Percentiles rank a stretch among this genome's conserved stretches.
These are phyloP conservation scores for Drosophila paulistorum DNA, from an alignment of 1,140 invertebrate genomes.

Conservation along the genomic window DNA sequence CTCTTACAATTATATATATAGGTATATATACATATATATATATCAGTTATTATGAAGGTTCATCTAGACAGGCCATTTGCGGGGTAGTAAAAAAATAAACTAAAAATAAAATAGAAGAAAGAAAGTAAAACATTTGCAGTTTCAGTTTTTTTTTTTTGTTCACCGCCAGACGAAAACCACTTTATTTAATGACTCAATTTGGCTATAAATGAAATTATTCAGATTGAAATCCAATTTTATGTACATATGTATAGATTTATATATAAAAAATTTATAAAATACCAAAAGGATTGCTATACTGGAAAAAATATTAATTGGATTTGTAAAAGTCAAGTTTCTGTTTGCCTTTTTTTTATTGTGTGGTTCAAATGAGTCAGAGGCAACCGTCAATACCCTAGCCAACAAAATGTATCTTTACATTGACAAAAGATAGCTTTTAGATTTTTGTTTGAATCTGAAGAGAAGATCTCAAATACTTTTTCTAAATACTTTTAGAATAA, in stretches of 20 bases:
- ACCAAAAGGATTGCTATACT: background rate
- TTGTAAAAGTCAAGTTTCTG: background rate
- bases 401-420: background rate
- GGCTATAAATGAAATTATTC: constrained; percentile 26
- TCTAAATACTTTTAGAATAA: too few species aligned
- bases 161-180: constrained; percentile 7
- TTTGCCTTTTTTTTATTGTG: too few species aligned
- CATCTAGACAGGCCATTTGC: constrained; percentile 30
- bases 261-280: background rate
- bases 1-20: background rate
- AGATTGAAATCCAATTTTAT: constrained; percentile 25
- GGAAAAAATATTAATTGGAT: background rate
- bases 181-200: constrained; percentile 11
- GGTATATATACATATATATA: background rate
- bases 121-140: constrained; percentile 23
- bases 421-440: background rate
- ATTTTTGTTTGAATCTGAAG: too few species aligned
- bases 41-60: constrained; percentile 21
- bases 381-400: background rate
- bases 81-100: constrained; percentile 27
- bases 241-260: too few species aligned
- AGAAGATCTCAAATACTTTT: too few species aligned
- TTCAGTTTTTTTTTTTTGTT: background rate
- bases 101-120: constrained; percentile 31
- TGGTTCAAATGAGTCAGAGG: background rate